A percentile compares a stretch with the other conserved stretches of the same genome.
Conservation (phyloP, 2,888 invertebrate genomes). For the Watsonalla binaria region DNA sequence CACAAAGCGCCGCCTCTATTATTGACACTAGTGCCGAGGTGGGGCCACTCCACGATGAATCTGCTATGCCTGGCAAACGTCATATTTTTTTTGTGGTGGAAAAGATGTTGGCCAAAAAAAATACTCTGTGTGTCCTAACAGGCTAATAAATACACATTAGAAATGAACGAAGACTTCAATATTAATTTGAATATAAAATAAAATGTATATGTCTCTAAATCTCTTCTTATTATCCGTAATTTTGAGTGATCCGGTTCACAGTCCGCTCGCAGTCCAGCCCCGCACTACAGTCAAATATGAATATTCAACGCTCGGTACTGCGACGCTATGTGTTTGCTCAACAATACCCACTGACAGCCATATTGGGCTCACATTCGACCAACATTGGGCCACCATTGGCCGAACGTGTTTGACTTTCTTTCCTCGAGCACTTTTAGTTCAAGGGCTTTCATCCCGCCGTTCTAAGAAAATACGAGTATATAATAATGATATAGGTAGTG, state of each 20-base stretch:
- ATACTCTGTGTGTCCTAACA: not conserved
- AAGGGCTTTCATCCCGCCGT: not conserved
- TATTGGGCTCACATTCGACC: constrained; percentile 13
- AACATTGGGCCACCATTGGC: constrained; percentile 3
- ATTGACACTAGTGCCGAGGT: constrained; percentile 16
- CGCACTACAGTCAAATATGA: constrained; percentile 7
- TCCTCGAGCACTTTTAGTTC: not conserved
- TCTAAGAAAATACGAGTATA: not conserved
- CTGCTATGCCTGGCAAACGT: not conserved
- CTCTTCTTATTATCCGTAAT: no score
- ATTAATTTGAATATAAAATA: no score
- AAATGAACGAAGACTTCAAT: no score
- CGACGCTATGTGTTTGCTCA: constrained; percentile 11
- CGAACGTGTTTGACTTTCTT: constrained; percentile 9
- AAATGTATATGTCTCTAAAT: not conserved
- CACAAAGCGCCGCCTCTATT: constrained; percentile 22
- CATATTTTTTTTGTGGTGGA: no score
- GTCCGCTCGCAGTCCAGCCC: not conserved
- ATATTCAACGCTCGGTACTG: constrained; percentile 11
- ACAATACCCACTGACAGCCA: constrained; percentile 12
- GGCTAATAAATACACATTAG: no score
- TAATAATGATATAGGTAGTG: no score
- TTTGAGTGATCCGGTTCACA: no score
- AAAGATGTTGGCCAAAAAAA: no score
- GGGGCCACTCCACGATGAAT: constrained; percentile 1